phyloP scores from a whole-genome alignment of 2,888 invertebrate genomes.

The Ophion costatus region DNA sequence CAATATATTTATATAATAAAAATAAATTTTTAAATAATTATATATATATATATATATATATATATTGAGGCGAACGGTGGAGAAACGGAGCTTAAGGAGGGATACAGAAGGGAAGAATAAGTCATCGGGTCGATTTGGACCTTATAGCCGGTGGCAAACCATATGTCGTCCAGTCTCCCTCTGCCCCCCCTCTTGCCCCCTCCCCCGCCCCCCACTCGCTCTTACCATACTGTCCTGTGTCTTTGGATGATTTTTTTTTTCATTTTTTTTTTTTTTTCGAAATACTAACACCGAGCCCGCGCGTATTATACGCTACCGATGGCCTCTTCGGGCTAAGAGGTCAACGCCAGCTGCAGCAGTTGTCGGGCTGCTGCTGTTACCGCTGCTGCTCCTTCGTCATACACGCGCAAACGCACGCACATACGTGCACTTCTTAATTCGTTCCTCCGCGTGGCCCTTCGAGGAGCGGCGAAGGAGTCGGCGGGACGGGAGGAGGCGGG shows the following conservation, averaged over 20 bases:
- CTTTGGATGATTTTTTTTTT: constrained; percentile 44
- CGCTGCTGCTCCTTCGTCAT: constrained; percentile 48
- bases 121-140: constrained; percentile 57
- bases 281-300: constrained; percentile 49
- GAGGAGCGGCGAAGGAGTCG: constrained; percentile 38
- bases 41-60: neutral
- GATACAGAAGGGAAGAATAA: constrained; percentile 32
- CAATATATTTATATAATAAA: no score
- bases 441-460: constrained; percentile 42
- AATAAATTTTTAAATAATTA: neutral
- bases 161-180: constrained; percentile 58
- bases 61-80: neutral
- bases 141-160: constrained; percentile 61
- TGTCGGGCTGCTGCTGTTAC: constrained; percentile 74
- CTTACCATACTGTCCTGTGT: constrained; percentile 15
- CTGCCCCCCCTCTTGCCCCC: neutral
- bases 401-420: neutral
- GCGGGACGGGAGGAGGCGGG: neutral
- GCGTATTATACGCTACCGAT: constrained; percentile 54
- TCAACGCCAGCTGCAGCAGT: constrained; percentile 79
- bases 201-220: neutral
- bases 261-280: constrained; percentile 39
- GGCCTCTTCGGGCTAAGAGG: constrained; percentile 58
- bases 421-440: constrained; percentile 59
- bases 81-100: neutral